Percentiles rank a stretch among this genome's conserved stretches.
Evolutionary conservation across 2,113 vertebrate species (phyloP).

Genomic region (Corythaixoides concolor): DNA sequence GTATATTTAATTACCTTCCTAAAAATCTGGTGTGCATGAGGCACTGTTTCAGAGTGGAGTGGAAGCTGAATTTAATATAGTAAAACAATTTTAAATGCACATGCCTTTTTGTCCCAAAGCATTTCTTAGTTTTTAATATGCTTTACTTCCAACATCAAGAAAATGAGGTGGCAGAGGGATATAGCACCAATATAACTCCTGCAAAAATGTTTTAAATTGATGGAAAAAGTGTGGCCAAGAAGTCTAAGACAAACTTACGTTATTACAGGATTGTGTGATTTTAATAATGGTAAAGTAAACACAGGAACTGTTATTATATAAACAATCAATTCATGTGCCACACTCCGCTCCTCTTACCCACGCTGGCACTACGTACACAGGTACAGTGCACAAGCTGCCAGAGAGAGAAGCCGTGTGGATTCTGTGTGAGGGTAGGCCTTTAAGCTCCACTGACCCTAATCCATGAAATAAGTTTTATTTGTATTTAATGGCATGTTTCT

Average conservation of each 20-base stretch:
- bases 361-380: neutral
- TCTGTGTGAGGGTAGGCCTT: neutral
- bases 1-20: neutral
- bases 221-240: neutral
- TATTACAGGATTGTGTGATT: neutral
- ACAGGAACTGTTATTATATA: neutral
- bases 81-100: neutral
- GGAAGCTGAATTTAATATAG: neutral
- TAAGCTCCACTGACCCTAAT: neutral
- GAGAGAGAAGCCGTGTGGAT: neutral
- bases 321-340: neutral
- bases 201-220: neutral
- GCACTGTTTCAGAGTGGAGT: neutral
- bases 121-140: neutral
- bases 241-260: neutral
- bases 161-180: neutral
- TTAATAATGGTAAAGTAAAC: neutral
- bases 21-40: neutral
- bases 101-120: neutral
- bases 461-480: neutral
- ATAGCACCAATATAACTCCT: neutral
- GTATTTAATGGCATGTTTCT: neutral
- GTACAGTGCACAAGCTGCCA: neutral
- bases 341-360: neutral
- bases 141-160: neutral